Evolutionary conservation across 2,888 invertebrate genomes (phyloP), one percentile per base, ranked within the genome.

Genomic region (Oscheius sp.): DNA sequence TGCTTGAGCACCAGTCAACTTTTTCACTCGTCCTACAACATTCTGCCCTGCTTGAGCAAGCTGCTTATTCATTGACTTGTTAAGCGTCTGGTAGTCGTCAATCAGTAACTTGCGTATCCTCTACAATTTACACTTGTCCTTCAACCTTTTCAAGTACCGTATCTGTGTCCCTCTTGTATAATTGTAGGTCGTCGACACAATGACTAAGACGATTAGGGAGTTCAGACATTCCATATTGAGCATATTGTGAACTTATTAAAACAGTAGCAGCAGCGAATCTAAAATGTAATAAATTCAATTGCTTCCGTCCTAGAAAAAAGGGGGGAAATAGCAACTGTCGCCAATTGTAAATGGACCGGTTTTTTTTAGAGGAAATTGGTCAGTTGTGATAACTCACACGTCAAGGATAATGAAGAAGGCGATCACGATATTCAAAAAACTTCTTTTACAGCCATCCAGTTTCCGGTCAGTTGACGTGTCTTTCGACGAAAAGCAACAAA

Each of bases 211-310:
- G 54, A 33, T 73, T 76, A n/a, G 84, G 84, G 49, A 84, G 72
- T 56, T 84, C 74, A 38, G 82, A 82, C 45, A 84, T 56, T 26
- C 83, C 81, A 62, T 81, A 76, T 66, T 83, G 80, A 24, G 81
- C 82, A 63, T 84, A 84, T 62, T 84, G 83, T 9, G 81, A 78
- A 24, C 81, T 81, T 56, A 84, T 79, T n/a, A 84, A 63, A 36
- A 84, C 51, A 2, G 82, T 72, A 20, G 80, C 80, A 6, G 83
- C 81, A 22, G 75, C 77, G 54, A 83, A 82, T 24, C 82, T 82
- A 41, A 57, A 80, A n/a, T n/a, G n/a, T n/a, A 67, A n/a, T 14
- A 26, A 30, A 33, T 30, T 12, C 1, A 6, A 9, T 28, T 30
- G 5, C 12, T 54, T 54, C 30, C 30, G 14, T 54, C 20, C 36